These are phyloP conservation scores for Corythaeola cristata DNA, from an alignment of 2,113 vertebrate genomes.

Conservation along the genomic window DNA sequence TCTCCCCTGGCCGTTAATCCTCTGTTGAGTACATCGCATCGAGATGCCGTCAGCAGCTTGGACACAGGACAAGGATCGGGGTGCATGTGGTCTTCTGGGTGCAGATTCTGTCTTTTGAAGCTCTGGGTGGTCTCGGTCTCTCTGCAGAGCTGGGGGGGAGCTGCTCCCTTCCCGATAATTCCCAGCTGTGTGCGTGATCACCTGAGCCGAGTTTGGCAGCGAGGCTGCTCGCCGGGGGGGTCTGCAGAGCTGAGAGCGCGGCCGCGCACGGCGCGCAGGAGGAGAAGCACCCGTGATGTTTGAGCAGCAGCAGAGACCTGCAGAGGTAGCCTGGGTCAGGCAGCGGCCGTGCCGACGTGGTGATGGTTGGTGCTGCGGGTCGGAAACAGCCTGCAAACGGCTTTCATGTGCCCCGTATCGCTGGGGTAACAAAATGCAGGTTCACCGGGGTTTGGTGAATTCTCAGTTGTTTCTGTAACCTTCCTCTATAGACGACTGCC, in stretches of 20 bases:
- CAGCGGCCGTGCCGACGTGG: rapidly evolving
- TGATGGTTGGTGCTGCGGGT: rapidly evolving
- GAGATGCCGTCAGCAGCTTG: background rate
- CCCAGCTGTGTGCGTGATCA: background rate
- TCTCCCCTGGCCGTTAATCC: background rate
- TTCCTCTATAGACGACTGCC: background rate
- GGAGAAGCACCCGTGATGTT: background rate
- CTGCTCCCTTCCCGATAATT: background rate
- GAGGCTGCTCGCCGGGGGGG: background rate
- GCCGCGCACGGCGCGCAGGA: background rate
- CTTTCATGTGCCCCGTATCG: rapidly evolving
- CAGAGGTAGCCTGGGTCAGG: background rate
- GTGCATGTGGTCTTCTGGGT: rapidly evolving
- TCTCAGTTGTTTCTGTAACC: background rate
- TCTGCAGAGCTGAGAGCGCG: background rate
- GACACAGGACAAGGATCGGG: background rate
- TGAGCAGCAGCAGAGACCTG: background rate
- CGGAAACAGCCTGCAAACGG: rapidly evolving
- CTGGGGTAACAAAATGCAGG: rapidly evolving
- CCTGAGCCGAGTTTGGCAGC: background rate
- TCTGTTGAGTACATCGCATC: background rate
- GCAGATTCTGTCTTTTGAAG: background rate
- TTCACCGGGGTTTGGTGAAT: background rate
- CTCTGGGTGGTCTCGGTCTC: background rate
- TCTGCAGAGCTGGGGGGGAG: background rate